phyloP scores from a whole-genome alignment of 2,113 vertebrate genomes.

The Pomatostomus ruficeps region DNA sequence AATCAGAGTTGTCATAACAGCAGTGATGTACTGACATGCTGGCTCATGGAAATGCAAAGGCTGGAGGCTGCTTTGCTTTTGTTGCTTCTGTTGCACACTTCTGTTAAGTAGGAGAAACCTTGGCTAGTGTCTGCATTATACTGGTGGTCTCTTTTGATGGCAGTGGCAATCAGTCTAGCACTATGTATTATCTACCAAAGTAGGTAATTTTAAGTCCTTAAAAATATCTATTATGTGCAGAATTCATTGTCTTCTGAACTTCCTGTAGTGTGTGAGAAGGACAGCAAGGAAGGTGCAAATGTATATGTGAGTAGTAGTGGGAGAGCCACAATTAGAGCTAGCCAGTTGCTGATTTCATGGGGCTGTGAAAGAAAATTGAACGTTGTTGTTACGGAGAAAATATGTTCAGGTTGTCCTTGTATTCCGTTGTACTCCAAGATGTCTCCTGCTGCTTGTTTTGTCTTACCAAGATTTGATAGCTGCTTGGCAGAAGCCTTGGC shows the following conservation, averaged over 20 bases:
- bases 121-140: neutral
- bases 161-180: neutral
- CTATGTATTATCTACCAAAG: neutral
- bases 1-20: neutral
- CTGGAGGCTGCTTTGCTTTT: neutral
- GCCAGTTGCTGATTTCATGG: neutral
- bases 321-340: neutral
- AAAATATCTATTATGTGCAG: neutral
- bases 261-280: neutral
- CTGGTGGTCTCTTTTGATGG: neutral
- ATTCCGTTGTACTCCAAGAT: neutral
- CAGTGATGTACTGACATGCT: fast-evolving
- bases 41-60: neutral
- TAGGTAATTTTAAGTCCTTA: neutral
- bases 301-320: neutral
- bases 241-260: neutral
- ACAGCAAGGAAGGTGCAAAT: neutral
- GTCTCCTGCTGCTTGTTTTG: neutral
- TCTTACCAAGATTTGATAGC: neutral
- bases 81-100: neutral
- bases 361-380: neutral
- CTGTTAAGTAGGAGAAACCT: neutral
- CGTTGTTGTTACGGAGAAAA: neutral
- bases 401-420: neutral
- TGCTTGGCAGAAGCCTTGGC: neutral